These are phyloP conservation scores for Phyto melanocephala DNA, from an alignment of 2,888 invertebrate species.

Conservation along the genomic window DNA sequence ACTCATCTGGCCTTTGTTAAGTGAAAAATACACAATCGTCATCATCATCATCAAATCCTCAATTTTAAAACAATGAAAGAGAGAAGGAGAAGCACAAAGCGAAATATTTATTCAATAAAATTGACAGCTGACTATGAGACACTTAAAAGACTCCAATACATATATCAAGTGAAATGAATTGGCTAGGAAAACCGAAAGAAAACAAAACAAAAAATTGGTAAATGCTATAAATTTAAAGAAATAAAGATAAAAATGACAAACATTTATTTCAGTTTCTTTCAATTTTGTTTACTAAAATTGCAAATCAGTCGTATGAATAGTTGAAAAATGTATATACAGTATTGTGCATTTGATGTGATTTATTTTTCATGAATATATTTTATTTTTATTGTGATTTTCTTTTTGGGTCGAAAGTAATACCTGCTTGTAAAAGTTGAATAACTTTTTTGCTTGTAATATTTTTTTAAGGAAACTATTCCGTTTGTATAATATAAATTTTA, in stretches of 20 bases:
- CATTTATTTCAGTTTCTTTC: background rate
- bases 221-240: background rate
- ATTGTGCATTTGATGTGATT: too few relatives aligned
- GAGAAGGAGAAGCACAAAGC: background rate
- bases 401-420: too few relatives aligned
- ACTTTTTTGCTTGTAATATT: too few relatives aligned
- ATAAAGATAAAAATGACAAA: background rate
- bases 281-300: background rate
- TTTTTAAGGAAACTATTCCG: too few relatives aligned
- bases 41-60: background rate
- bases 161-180: background rate
- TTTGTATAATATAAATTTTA: too few relatives aligned
- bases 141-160: background rate
- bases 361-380: too few relatives aligned
- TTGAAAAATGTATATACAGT: too few relatives aligned
- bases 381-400: too few relatives aligned
- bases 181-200: background rate
- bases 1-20: background rate
- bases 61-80: background rate
- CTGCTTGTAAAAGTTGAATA: too few relatives aligned
- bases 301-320: background rate
- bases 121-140: background rate
- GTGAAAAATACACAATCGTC: background rate
- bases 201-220: background rate
- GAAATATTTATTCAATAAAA: background rate